phyloP scores from a whole-genome alignment of 2,888 invertebrate species.

The Cephalotes varians region DNA sequence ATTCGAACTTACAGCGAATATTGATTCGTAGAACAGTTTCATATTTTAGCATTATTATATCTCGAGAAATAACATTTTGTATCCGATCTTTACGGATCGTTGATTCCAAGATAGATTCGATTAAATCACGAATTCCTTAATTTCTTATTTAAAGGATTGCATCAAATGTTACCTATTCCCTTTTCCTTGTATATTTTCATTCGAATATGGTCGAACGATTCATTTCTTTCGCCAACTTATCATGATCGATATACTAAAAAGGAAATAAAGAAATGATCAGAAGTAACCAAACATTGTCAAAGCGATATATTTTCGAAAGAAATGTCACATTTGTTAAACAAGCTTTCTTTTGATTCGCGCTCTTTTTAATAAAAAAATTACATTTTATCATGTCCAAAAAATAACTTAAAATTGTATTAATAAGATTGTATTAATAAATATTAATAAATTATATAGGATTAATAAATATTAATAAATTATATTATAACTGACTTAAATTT shows the following conservation, averaged over 20 bases:
- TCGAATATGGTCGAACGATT: conserved; percentile 8
- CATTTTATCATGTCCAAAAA: background rate
- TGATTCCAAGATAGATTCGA: background rate
- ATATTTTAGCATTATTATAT: background rate
- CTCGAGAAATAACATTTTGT: background rate
- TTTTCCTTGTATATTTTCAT: background rate
- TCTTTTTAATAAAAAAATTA: background rate
- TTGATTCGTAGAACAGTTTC: background rate
- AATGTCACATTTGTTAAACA: background rate
- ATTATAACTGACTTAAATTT: no score
- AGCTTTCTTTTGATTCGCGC: background rate
- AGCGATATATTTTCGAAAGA: background rate
- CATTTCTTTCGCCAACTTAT: conserved; percentile 19
- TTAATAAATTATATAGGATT: no score
- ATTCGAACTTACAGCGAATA: background rate
- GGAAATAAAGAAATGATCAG: background rate
- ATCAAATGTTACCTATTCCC: background rate
- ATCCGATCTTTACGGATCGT: background rate
- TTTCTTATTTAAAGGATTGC: conserved; percentile 6
- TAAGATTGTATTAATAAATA: no score
- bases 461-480: no score
- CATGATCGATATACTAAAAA: conserved; percentile 4
- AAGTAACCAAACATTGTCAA: background rate
- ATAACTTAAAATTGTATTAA: background rate
- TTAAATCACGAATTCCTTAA: background rate